A percentile compares a stretch with the other conserved stretches of the same genome.
Conservation (phyloP, 2,113 vertebrate species). For the Calidris pugnax region DNA sequence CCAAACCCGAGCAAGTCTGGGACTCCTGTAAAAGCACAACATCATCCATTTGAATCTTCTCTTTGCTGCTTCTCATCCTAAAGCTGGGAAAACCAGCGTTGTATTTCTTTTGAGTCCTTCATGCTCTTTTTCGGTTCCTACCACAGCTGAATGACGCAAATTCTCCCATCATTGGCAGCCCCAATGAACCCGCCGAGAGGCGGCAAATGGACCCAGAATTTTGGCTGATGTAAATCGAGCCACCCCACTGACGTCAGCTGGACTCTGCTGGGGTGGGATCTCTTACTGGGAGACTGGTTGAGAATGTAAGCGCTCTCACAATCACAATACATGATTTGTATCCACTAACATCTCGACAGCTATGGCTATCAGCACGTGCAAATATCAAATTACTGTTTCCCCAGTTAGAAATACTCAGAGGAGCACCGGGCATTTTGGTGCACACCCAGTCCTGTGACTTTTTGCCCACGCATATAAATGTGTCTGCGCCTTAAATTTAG, state of each 20-base stretch:
- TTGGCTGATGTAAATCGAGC: not conserved
- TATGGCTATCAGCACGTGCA: not conserved
- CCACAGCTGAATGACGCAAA: not conserved
- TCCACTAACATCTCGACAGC: not conserved
- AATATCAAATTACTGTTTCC: not conserved
- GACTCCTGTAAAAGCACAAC: not conserved
- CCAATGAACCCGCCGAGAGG: fast-evolving
- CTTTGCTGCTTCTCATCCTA: not conserved
- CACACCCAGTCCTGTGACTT: not conserved
- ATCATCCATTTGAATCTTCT: not conserved
- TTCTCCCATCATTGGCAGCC: not conserved
- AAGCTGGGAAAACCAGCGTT: not conserved
- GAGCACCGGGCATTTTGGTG: not conserved
- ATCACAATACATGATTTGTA: not conserved
- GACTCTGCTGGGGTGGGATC: not conserved
- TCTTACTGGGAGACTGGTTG: not conserved
- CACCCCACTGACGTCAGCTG: not conserved
- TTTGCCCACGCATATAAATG: not conserved
- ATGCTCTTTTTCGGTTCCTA: not conserved
- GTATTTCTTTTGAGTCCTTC: not conserved
- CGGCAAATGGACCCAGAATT: not conserved
- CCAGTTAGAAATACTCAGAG: not conserved
- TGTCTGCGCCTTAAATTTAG: constrained; percentile 17
- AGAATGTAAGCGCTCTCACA: not conserved
- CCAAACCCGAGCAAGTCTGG: not conserved